phyloP scores from a whole-genome alignment of 2,888 invertebrate species.

The Ophioninae sp. region DNA sequence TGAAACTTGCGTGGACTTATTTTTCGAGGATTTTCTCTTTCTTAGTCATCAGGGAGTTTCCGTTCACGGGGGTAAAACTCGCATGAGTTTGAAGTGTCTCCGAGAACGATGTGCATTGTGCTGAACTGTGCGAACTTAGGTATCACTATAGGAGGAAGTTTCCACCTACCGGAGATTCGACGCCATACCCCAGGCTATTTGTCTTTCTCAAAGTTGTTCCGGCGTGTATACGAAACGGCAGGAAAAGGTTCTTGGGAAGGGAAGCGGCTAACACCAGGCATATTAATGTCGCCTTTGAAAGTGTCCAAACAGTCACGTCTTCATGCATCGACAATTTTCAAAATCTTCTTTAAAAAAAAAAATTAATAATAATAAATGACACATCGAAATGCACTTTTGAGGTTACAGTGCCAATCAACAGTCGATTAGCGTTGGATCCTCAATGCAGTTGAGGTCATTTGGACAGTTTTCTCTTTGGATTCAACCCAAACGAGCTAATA shows the following conservation, averaged over 20 bases:
- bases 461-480: too few relatives aligned
- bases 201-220: conserved; percentile 52
- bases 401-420: too few relatives aligned
- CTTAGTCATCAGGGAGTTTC: neutral
- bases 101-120: conserved; percentile 28
- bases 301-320: neutral
- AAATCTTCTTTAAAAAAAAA: neutral
- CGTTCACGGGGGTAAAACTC: conserved; percentile 5
- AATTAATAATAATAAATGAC: neutral
- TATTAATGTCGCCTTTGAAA: conserved; percentile 18
- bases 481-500: too few relatives aligned
- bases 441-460: too few relatives aligned
- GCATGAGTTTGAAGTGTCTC: conserved; percentile 23
- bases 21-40: neutral
- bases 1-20: neutral
- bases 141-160: neutral
- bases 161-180: conserved; percentile 6
- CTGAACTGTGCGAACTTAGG: conserved; percentile 6
- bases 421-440: too few relatives aligned
- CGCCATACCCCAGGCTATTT: conserved; percentile 42
- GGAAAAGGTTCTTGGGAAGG: conserved; percentile 12
- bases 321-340: neutral
- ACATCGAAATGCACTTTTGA: too few relatives aligned
- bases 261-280: neutral
- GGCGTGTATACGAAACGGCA: neutral